Evolutionary conservation across 2,797 vertebrate genomes (phyloP).

Genomic region (Acanthis flammea): DNA sequence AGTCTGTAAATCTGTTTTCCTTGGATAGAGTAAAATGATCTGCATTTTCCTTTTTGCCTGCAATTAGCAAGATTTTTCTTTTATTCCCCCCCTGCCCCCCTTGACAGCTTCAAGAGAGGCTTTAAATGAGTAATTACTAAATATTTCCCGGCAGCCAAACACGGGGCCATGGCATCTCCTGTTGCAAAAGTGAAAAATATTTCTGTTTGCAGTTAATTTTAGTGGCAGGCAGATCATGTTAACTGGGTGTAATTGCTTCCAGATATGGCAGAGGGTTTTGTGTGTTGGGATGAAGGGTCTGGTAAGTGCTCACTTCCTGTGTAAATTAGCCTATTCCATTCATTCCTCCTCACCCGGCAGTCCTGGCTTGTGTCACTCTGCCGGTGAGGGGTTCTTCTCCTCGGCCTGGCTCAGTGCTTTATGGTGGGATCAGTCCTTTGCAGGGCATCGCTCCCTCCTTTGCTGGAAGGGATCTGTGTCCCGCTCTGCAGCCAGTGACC

Average conservation of each 20-base stretch:
- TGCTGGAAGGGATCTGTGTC: not conserved
- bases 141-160: slow-evolving; percentile 84
- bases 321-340: slow-evolving; percentile 88
- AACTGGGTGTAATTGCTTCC: slow-evolving; percentile 94
- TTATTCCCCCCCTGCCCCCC: not conserved
- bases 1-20: not conserved
- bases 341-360: slow-evolving; percentile 82
- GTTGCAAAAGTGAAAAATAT: slow-evolving; percentile 86
- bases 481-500: not conserved
- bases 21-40: not conserved
- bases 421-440: not conserved
- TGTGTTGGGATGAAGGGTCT: slow-evolving; percentile 84
- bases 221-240: slow-evolving; percentile 92
- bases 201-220: slow-evolving; percentile 89
- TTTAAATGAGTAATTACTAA: slow-evolving; percentile 85
- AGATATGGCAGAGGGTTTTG: slow-evolving; percentile 89
- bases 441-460: not conserved
- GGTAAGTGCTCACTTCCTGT: slow-evolving; percentile 94
- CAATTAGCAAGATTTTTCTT: slow-evolving; percentile 55
- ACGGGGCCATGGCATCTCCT: slow-evolving; percentile 76
- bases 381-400: not conserved
- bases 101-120: slow-evolving; percentile 75
- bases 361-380: slow-evolving; percentile 86
- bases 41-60: slow-evolving; percentile 40
- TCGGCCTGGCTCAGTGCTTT: not conserved